Conservation (phyloP, 1,140 invertebrate species). For the Eriosoma lanigerum region DNA sequence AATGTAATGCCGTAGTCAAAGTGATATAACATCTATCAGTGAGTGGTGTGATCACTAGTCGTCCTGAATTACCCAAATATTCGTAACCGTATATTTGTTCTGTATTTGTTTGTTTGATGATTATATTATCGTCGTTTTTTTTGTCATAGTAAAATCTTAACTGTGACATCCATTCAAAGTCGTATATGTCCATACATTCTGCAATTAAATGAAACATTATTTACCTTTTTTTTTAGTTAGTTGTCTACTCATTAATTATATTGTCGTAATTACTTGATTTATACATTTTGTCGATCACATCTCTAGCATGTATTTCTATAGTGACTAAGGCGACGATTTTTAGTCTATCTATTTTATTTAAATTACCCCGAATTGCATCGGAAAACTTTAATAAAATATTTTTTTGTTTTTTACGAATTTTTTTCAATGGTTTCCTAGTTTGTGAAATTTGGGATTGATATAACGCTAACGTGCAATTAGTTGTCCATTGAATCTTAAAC, state of each 20-base stretch:
- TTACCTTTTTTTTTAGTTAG: neutral
- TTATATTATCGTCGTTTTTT: conserved; percentile 66
- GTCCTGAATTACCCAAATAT: conserved; percentile 82
- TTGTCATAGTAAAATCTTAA: conserved; percentile 55
- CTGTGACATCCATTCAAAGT: conserved; percentile 45
- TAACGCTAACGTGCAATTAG: conserved; percentile 4
- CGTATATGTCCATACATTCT: conserved; percentile 64
- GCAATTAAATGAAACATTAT: conserved; percentile 26
- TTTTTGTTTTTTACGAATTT: conserved; percentile 38
- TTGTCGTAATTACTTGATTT: conserved; percentile 59
- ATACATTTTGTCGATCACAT: conserved; percentile 83
- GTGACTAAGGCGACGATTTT: conserved; percentile 72
- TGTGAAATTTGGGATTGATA: neutral
- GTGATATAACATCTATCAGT: conserved; percentile 86
- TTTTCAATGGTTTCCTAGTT: neutral
- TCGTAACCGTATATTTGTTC: conserved; percentile 83
- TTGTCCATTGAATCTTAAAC: conserved; percentile 25
- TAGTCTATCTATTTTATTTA: neutral
- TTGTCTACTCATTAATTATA: neutral
- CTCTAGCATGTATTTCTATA: conserved; percentile 83
- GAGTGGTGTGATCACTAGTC: conserved; percentile 80
- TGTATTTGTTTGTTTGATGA: conserved; percentile 85
- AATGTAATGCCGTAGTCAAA: conserved; percentile 80
- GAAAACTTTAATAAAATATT: conserved; percentile 17
- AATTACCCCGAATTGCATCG: conserved; percentile 13